Conservation (phyloP, 1,140 invertebrate species). For the Drosophila sturtevanti region DNA sequence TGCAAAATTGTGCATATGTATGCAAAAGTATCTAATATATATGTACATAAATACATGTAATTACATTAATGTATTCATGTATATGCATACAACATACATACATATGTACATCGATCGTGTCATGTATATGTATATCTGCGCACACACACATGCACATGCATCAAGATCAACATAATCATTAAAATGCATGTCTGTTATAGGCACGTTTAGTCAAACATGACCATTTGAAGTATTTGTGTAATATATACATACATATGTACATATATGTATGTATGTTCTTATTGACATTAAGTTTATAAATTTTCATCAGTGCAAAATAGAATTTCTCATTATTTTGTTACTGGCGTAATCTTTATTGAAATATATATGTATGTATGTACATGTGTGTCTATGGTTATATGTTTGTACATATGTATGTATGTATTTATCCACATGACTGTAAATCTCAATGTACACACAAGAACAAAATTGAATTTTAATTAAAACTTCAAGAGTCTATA, state of each 20-base stretch:
- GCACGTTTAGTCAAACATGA: constrained; percentile 4
- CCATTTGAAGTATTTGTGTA: constrained; percentile 1
- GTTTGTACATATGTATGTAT: neutral
- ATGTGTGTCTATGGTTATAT: neutral
- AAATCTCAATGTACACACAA: neutral
- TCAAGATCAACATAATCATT: constrained; percentile 9
- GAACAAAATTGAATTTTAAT: constrained; percentile 4
- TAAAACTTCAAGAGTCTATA: neutral
- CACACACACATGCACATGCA: neutral
- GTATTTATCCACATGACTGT: constrained; percentile 5
- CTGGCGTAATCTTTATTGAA: neutral
- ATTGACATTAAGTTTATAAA: neutral
- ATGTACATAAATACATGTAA: neutral
- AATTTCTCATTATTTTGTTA: constrained; percentile 2
- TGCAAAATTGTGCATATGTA: neutral
- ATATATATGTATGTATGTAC: neutral
- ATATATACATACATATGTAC: neutral
- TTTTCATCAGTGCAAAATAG: neutral
- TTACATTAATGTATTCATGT: constrained; percentile 1
- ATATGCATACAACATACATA: neutral
- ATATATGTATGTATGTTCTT: neutral
- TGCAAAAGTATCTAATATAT: neutral
- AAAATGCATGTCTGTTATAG: constrained; percentile 2
- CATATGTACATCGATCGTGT: neutral
- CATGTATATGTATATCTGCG: neutral